Percentiles rank a stretch among this genome's conserved stretches.
phyloP scores from a whole-genome alignment of 2,113 vertebrate genomes.

The Scopus umbretta region DNA sequence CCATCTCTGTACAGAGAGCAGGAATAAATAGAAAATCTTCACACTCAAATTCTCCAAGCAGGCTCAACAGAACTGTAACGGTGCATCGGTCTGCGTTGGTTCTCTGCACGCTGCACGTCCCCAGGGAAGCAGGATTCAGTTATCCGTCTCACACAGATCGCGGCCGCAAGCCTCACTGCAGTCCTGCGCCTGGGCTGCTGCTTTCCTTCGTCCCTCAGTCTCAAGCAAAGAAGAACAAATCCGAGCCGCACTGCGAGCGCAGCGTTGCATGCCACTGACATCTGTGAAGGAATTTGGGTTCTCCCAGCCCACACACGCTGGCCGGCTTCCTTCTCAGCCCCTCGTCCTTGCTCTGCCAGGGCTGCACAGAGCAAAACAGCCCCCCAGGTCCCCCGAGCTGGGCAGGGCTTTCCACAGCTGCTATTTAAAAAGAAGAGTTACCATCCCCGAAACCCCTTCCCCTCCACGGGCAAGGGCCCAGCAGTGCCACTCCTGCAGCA shows the following conservation, averaged over 20 bases:
- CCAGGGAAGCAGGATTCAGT: neutral
- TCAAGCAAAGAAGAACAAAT: neutral
- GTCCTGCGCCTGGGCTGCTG: neutral
- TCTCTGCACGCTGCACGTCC: fast-evolving
- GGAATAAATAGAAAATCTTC: neutral
- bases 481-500: neutral
- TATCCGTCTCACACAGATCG: neutral
- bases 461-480: neutral
- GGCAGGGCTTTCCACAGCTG: neutral
- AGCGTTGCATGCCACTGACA: fast-evolving
- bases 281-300: neutral
- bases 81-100: fast-evolving
- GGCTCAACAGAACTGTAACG: neutral
- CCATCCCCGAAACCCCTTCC: neutral
- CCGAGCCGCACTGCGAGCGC: fast-evolving
- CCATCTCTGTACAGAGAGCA: neutral
- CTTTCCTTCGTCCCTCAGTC: neutral
- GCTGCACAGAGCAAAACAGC: neutral
- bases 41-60: neutral
- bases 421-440: neutral
- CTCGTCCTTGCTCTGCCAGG: neutral
- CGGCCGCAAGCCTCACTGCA: neutral
- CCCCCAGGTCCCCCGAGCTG: neutral
- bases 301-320: fast-evolving
- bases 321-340: neutral